phyloP scores from a whole-genome alignment of 2,113 vertebrate genomes.

The Calypte anna region DNA sequence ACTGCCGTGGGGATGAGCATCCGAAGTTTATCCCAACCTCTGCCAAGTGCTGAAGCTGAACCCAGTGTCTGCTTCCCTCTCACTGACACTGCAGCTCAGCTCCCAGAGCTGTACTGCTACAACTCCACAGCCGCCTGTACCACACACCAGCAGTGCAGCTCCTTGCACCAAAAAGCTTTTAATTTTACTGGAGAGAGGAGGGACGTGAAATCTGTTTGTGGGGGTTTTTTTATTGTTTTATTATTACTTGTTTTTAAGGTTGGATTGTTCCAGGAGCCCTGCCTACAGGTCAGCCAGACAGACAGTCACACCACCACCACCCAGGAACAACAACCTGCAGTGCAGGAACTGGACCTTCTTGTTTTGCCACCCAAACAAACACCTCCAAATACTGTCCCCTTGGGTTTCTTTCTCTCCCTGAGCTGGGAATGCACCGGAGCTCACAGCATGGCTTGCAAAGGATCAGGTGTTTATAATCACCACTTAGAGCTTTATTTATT shows the following conservation, averaged over 20 bases:
- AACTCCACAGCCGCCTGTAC: not conserved
- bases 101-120: not conserved
- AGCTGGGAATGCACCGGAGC: not conserved
- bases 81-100: not conserved
- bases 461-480: not conserved
- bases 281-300: not conserved
- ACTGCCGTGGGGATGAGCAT: not conserved
- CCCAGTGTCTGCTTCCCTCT: not conserved
- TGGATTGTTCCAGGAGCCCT: not conserved
- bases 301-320: not conserved
- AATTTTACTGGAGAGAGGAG: not conserved
- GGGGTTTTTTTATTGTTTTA: not conserved
- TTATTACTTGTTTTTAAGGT: not conserved
- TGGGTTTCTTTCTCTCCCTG: not conserved
- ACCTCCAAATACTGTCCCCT: not conserved
- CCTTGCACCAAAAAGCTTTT: not conserved
- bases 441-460: not conserved
- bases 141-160: not conserved
- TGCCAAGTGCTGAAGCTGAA: not conserved
- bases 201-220: not conserved
- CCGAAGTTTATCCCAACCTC: not conserved
- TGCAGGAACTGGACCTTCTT: not conserved
- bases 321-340: not conserved
- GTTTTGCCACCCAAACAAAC: not conserved
- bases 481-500: not conserved